Conservation (phyloP, 1,140 invertebrate genomes). For the Brachionus angularis region DNA sequence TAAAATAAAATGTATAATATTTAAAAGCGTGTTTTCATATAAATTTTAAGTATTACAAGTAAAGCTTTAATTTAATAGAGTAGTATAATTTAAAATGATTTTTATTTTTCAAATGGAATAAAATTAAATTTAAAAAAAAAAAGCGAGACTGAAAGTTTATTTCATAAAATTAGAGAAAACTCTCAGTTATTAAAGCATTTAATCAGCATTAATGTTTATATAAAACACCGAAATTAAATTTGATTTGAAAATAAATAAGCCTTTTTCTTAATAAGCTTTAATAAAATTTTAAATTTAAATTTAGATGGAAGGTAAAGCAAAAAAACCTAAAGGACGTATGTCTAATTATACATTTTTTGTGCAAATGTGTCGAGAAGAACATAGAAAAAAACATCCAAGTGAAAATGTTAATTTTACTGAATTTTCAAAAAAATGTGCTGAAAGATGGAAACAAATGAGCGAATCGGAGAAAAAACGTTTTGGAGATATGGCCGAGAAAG, state of each 20-base stretch:
- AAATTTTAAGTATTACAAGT: too few relatives aligned
- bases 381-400: constrained; percentile 98
- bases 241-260: neutral
- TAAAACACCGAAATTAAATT: too few relatives aligned
- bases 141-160: too few relatives aligned
- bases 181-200: too few relatives aligned
- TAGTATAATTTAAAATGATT: too few relatives aligned
- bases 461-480: constrained; percentile 97
- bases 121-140: too few relatives aligned
- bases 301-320: constrained; percentile 10
- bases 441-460: constrained; percentile 99
- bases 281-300: neutral
- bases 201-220: too few relatives aligned
- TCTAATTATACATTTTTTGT: constrained; percentile 99
- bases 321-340: constrained; percentile 89
- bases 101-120: too few relatives aligned
- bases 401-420: constrained; percentile 98
- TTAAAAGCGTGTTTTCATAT: too few relatives aligned
- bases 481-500: constrained; percentile 92
- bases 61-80: too few relatives aligned
- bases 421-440: constrained; percentile 96
- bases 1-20: too few relatives aligned
- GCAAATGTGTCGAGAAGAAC: constrained; percentile 89
- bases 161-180: too few relatives aligned
- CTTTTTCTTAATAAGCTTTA: neutral